phyloP scores from a whole-genome alignment of 2,888 invertebrate species.

The Pristionchus maxplancki region DNA sequence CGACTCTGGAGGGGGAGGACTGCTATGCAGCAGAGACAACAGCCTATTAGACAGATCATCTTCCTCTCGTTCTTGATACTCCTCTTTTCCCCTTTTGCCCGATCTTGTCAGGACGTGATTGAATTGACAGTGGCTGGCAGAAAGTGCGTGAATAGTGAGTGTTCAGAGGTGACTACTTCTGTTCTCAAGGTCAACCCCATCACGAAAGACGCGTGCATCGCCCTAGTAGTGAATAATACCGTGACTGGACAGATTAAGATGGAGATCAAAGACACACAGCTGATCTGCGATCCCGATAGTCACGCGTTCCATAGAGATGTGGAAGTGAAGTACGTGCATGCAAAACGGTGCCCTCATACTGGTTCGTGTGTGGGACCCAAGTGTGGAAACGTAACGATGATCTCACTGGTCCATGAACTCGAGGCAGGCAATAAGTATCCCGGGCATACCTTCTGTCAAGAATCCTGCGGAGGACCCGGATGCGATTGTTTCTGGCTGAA shows the following conservation, averaged over 20 bases:
- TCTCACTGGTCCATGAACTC: not conserved
- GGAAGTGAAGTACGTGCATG: not conserved
- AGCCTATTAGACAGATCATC: not conserved
- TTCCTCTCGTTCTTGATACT: no score
- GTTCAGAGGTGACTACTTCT: not conserved
- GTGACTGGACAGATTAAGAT: not conserved
- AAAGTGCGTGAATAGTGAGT: not conserved
- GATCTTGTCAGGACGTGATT: not conserved
- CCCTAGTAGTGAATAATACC: not conserved
- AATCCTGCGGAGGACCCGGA: constrained; percentile 27
- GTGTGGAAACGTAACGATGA: not conserved
- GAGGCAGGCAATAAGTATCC: not conserved
- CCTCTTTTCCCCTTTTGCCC: not conserved
- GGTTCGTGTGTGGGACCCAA: not conserved
- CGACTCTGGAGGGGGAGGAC: not conserved
- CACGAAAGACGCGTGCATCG: not conserved
- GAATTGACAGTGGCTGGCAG: not conserved
- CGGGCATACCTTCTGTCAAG: not conserved
- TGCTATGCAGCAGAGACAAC: not conserved
- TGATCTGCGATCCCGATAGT: not conserved
- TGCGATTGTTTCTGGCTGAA: constrained; percentile 42
- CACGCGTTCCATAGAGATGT: not conserved
- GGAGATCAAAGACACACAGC: not conserved
- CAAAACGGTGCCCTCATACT: not conserved
- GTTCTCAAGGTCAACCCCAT: not conserved